phyloP scores from a whole-genome alignment of 2,888 invertebrate genomes.

The Priocnemis perturbator region DNA sequence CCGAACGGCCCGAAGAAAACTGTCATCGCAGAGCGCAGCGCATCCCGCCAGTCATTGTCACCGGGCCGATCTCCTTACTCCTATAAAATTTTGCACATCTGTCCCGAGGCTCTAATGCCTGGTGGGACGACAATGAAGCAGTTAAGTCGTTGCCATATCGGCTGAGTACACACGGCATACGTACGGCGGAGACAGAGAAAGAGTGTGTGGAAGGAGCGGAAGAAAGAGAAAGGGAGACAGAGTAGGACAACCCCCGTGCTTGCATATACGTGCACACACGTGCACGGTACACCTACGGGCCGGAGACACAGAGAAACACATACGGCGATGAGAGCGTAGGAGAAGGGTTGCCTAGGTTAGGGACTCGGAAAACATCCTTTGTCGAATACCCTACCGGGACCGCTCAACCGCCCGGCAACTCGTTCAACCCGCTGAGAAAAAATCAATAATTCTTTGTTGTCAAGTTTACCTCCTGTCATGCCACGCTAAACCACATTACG shows the following conservation, averaged over 20 bases:
- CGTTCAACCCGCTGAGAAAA: constrained; percentile 71
- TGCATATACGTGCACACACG: constrained; percentile 23
- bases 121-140: constrained; percentile 69
- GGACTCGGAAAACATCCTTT: constrained; percentile 75
- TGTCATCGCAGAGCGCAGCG: constrained; percentile 6
- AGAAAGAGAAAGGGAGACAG: constrained; percentile 21
- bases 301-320: constrained; percentile 51
- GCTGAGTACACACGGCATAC: constrained; percentile 68
- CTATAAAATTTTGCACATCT: constrained; percentile 72
- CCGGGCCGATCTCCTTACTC: constrained; percentile 37
- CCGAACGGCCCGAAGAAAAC: constrained; percentile 20
- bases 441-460: constrained; percentile 75
- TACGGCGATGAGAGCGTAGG: constrained; percentile 56
- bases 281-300: constrained; percentile 52
- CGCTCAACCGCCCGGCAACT: constrained; percentile 72
- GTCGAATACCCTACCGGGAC: constrained; percentile 74
- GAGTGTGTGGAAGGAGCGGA: constrained; percentile 25
- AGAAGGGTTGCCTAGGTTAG: constrained; percentile 75
- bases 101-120: constrained; percentile 65
- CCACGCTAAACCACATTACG: constrained; percentile 69
- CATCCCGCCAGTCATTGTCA: constrained; percentile 11
- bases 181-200: constrained; percentile 33
- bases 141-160: constrained; percentile 71
- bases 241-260: constrained; percentile 28
- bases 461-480: constrained; percentile 71